phyloP scores from a whole-genome alignment of 2,113 vertebrate species.

The Todiramphus chloris region DNA sequence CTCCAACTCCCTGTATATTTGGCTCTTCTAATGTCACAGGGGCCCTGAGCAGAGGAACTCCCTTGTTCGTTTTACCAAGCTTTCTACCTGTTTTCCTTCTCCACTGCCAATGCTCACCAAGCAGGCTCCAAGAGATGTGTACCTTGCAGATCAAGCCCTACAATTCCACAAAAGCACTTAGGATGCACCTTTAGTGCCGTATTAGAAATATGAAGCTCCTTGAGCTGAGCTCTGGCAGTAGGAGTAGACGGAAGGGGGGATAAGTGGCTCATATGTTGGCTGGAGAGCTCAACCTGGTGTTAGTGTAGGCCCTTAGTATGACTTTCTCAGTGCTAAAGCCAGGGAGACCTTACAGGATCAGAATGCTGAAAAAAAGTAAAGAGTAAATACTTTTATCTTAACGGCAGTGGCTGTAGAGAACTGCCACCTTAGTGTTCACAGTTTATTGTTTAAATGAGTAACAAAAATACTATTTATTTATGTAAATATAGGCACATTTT shows the following conservation, averaged over 20 bases:
- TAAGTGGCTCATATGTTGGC: neutral
- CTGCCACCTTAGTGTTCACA: neutral
- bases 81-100: neutral
- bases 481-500: conserved; percentile 15
- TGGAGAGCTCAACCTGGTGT: neutral
- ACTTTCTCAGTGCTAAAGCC: neutral
- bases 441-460: conserved; percentile 45
- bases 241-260: neutral
- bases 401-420: neutral
- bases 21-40: rapidly evolving
- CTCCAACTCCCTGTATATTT: neutral
- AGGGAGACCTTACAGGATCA: neutral
- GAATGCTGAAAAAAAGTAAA: neutral
- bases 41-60: neutral
- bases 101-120: neutral
- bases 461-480: conserved; percentile 52
- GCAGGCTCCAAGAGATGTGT: neutral
- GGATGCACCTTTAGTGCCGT: rapidly evolving
- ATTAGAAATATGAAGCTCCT: neutral
- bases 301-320: neutral
- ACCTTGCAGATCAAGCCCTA: neutral
- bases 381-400: neutral
- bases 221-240: neutral
- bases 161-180: neutral
- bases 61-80: neutral